Base-by-base conservation (phyloP, 1,140 invertebrate species). In the Akabosia matsudoensis region DNA sequence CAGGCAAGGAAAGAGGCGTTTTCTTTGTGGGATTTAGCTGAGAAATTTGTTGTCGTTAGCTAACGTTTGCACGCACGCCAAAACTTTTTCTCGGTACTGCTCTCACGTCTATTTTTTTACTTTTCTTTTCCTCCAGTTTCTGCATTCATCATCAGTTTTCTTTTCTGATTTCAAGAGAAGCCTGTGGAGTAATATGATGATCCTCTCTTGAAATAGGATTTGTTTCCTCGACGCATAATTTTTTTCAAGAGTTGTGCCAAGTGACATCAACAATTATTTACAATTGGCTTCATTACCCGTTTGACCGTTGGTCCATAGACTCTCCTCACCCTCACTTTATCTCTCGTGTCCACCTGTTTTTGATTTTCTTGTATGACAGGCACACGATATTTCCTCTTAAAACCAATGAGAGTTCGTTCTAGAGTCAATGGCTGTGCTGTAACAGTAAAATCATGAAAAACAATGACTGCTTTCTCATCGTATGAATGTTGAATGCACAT, bases 91-190 rank as follows among this genome's bases (percentile, higher is more conserved):
- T 45, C 37, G 7, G 18, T 45, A n/a, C 37, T 45, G 24, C 54
- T 10, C 24, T 10, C 54, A 61, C 54, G 4, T 22, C 54, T 22
- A 61, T 61, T 61, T 61, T 22, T 45, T 18, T 18, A 45, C 3
- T 56, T 56, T 45, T 45, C 18, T 16, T n/a, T 67, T 28, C 61
- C 31, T 67, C 31, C 61, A 30, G 10, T 67, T 67, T 67, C 4
- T 67, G 61, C 61, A 67, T 67, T 31, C 28, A 67, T 67, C 61
- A 67, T 67, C 61, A 67, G 61, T 67, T 67, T 67, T n/a, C n/a
- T 67, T 67, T 56, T 22, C 24, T 3, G 54, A 56, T 56, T 56
- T 67, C 61, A 28, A 7, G 7, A 10, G 37, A 18, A 45, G 18
- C 31, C 30, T 31, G 13, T 30, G 61, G 24, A 45, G 7, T 67